Conservation (phyloP, 2,113 vertebrate species). For the Dicentrarchus labrax region DNA sequence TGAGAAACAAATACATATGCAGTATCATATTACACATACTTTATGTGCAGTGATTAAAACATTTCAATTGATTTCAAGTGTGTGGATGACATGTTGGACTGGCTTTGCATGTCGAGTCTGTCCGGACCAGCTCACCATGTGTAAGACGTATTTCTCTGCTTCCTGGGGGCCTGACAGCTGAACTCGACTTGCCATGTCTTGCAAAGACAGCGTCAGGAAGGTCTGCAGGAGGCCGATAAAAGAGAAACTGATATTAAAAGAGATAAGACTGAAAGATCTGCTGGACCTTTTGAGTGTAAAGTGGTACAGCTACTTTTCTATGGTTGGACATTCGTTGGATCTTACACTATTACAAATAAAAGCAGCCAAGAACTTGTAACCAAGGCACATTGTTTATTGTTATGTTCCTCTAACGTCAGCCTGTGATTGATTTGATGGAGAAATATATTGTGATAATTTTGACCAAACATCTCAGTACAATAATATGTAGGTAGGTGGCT, state of each 20-base stretch:
- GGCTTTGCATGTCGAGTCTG: background rate
- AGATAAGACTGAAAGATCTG: background rate
- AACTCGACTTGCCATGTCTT: conserved; percentile 99
- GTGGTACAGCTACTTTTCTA: background rate
- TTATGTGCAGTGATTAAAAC: background rate
- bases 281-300: background rate
- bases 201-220: conserved; percentile 96
- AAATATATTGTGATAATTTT: background rate
- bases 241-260: background rate
- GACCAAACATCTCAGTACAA: background rate
- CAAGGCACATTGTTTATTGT: background rate
- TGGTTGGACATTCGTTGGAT: background rate
- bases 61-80: background rate
- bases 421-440: background rate
- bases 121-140: conserved; percentile 90
- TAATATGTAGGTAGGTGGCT: too few relatives aligned
- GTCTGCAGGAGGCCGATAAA: conserved; percentile 85
- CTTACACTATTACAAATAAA: background rate
- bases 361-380: background rate
- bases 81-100: background rate
- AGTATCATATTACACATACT: background rate
- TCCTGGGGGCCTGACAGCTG: conserved; percentile 97
- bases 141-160: conserved; percentile 98
- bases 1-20: too few relatives aligned
- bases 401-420: background rate